A percentile compares a stretch with the other conserved stretches of the same genome.
Conservation (phyloP, 2,797 vertebrate species). For the Diplodus sargus region DNA sequence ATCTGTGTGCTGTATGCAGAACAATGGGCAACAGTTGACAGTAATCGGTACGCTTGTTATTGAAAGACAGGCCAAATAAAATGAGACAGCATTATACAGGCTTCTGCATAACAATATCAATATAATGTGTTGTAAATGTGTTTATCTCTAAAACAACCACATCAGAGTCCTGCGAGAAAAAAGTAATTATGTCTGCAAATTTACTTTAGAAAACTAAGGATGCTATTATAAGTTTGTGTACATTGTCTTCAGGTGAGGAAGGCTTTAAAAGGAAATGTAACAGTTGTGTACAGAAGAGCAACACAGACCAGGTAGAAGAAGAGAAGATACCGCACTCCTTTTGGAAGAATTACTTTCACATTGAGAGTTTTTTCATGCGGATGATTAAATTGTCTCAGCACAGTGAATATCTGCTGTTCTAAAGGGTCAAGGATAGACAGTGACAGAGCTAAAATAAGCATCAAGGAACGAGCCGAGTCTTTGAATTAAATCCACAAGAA, state of each 20-base stretch:
- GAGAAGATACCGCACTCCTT: neutral
- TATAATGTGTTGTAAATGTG: neutral
- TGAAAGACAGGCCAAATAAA: neutral
- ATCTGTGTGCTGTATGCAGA: neutral
- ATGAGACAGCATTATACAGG: neutral
- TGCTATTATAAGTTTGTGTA: neutral
- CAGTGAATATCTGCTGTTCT: slow-evolving; percentile 34
- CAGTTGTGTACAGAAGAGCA: neutral
- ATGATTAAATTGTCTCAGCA: slow-evolving; percentile 45
- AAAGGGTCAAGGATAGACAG: slow-evolving; percentile 28
- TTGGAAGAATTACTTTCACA: slow-evolving; percentile 27
- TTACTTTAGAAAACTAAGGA: neutral
- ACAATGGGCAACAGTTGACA: neutral
- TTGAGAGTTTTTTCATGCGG: slow-evolving; percentile 30
- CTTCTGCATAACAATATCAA: neutral
- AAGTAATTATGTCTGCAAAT: neutral
- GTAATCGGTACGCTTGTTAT: slow-evolving; percentile 8
- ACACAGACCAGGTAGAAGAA: neutral
- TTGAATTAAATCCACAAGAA: slow-evolving; percentile 36
- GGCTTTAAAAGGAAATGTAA: neutral
- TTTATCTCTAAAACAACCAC: neutral
- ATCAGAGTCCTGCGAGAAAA: neutral
- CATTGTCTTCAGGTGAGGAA: neutral
- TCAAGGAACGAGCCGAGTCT: slow-evolving; percentile 19
- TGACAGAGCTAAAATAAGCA: slow-evolving; percentile 36